Evolutionary conservation across 2,888 invertebrate species (phyloP).

Genomic region (Nymphalis polychloros): DNA sequence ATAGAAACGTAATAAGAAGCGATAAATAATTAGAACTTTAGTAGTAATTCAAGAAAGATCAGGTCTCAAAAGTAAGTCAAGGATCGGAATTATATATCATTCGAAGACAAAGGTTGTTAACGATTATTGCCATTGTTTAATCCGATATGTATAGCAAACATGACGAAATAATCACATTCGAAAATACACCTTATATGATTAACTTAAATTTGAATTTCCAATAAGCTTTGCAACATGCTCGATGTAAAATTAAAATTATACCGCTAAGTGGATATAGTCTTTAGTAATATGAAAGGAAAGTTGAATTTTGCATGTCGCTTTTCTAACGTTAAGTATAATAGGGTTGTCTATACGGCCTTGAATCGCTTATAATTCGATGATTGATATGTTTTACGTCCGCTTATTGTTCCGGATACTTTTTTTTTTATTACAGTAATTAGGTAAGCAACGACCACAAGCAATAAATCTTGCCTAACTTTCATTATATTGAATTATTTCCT

Average conservation of each 20-base stretch:
- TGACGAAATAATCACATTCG: neutral
- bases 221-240: neutral
- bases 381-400: slow-evolving; percentile 19
- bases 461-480: neutral
- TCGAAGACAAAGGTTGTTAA: slow-evolving; percentile 5
- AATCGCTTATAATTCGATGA: slow-evolving; percentile 18
- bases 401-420: slow-evolving; percentile 20
- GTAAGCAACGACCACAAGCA: neutral
- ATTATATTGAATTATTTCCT: slow-evolving; percentile 1
- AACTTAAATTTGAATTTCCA: neutral
- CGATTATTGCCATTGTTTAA: slow-evolving; percentile 2
- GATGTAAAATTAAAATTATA: neutral
- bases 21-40: slow-evolving; percentile 5
- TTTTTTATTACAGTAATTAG: slow-evolving; percentile 4
- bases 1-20: neutral
- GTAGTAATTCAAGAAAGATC: neutral
- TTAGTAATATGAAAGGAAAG: neutral
- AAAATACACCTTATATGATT: neutral
- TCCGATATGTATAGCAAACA: neutral
- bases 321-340: neutral
- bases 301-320: neutral
- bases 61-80: slow-evolving; percentile 4
- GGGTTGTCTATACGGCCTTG: slow-evolving; percentile 9
- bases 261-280: neutral
- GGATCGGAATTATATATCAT: slow-evolving; percentile 1